Evolutionary conservation across 53 echinoderm and acorn worm species (phyloP), one percentile per base, ranked within the genome.

Genomic region (Echinometra lucunter): DNA sequence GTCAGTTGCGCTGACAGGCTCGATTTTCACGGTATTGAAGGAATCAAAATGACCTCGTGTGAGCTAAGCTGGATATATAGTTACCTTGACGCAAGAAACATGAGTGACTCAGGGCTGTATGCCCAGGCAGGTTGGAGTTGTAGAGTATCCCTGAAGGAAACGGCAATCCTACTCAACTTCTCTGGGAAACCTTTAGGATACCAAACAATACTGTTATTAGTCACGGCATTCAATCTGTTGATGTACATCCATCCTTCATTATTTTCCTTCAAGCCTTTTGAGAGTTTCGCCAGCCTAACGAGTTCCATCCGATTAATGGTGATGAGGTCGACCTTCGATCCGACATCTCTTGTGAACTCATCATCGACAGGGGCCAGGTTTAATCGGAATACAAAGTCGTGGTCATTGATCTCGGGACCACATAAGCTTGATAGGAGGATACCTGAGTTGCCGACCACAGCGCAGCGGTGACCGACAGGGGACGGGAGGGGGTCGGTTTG

Each of bases 41-140:
- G 9, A 53, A 53, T 53, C 0, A 4, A 53, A 53, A 53, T 53
- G 53, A 53, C 53, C 13, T 53, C 53, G 53, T 53, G 53, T 9
- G 9, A 53, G 8, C 53, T n/a, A 56, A 56, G 7, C 13, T 56
- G 56, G 56, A 56, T 56, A 9, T 7, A 56, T 56, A 56, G 13
- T 53, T 78, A 92, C 93, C 80, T 74, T 53, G 93, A 92, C 4
- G 93, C 93, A 2, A 92, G 93, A 40, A 49, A 92, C 93, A 92
- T 92, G 38, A 92, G 44, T 6, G 93, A 92, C 32, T 92, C 78
- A 16, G 93, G 93, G 11, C 57, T 75, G 57, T 92, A 92, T 15
- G 93, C 93, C 93, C 93, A 92, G 16, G 53, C 15, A 45, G 93
- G 74, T 30, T 92, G 93, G 6, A 92, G 93, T 9, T 56, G 30